These are phyloP conservation scores for Coelopa frigida DNA, from an alignment of 1,140 invertebrate genomes.

Conservation along the genomic window DNA sequence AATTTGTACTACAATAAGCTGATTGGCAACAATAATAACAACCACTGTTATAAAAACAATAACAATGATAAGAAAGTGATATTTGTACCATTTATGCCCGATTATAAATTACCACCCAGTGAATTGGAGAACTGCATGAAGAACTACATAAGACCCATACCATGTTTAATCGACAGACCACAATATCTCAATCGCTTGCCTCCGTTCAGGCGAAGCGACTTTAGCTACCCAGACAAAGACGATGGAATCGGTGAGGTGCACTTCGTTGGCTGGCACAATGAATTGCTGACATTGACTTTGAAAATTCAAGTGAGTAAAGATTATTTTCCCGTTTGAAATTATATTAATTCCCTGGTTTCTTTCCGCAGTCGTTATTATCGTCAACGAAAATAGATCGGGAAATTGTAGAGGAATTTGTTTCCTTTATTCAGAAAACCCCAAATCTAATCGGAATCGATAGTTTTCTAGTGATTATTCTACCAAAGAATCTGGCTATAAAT, in stretches of 20 bases:
- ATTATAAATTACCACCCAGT: constrained; percentile 30
- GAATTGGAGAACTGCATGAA: constrained; percentile 34
- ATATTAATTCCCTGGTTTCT: constrained; percentile 1
- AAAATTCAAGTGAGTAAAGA: constrained; percentile 26
- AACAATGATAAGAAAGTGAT: constrained; percentile 19
- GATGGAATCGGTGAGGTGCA: constrained; percentile 36
- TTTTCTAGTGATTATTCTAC: constrained; percentile 37
- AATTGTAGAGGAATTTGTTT: constrained; percentile 37
- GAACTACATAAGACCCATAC: constrained; percentile 32
- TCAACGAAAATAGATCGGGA: constrained; percentile 34
- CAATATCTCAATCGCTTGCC: constrained; percentile 38
- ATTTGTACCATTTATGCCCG: constrained; percentile 38
- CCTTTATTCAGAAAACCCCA: constrained; percentile 39
- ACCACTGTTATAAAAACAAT: too few relatives aligned
- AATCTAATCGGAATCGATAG: constrained; percentile 39
- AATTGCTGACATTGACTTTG: constrained; percentile 31
- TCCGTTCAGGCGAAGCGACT: constrained; percentile 33
- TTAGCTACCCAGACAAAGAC: constrained; percentile 39
- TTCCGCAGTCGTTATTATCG: constrained; percentile 28
- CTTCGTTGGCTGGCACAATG: constrained; percentile 38
- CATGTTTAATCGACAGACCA: constrained; percentile 35
- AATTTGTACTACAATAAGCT: too few relatives aligned
- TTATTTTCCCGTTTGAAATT: not conserved
- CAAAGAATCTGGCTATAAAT: constrained; percentile 39
- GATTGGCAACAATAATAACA: not conserved